Evolutionary conservation across 2,888 invertebrate genomes (phyloP).

Genomic region (Malacosoma neustria): DNA sequence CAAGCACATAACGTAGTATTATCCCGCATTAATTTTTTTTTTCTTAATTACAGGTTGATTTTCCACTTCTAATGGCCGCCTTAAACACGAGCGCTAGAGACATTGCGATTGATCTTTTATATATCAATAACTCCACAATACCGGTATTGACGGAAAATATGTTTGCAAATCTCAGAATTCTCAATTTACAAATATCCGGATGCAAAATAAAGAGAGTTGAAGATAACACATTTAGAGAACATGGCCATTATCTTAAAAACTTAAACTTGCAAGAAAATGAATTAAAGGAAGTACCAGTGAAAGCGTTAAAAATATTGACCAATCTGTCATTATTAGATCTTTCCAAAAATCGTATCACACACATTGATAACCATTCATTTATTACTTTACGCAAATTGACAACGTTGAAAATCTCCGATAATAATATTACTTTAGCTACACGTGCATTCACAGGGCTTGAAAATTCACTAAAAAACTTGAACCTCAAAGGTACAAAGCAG

Average conservation of each 20-base stretch:
- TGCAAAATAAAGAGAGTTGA: slow-evolving; percentile 84
- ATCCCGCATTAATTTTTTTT: slow-evolving; percentile 1
- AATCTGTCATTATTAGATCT: slow-evolving; percentile 88
- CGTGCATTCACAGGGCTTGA: slow-evolving; percentile 87
- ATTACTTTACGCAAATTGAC: slow-evolving; percentile 81
- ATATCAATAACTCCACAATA: slow-evolving; percentile 91
- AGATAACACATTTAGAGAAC: slow-evolving; percentile 85
- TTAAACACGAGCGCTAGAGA: slow-evolving; percentile 80
- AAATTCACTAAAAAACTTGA: slow-evolving; percentile 87
- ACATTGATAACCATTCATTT: slow-evolving; percentile 85
- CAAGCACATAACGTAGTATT: neutral
- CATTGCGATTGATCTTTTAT: slow-evolving; percentile 86
- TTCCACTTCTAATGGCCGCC: slow-evolving; percentile 81
- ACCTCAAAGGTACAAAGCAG: slow-evolving; percentile 90
- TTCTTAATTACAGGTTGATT: slow-evolving; percentile 77
- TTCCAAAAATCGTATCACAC: slow-evolving; percentile 85
- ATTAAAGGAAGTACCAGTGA: slow-evolving; percentile 84
- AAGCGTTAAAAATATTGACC: slow-evolving; percentile 78
- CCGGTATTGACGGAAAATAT: slow-evolving; percentile 78
- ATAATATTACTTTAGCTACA: slow-evolving; percentile 83
- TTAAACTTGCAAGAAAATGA: slow-evolving; percentile 91
- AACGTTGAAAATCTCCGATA: slow-evolving; percentile 90
- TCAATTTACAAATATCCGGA: slow-evolving; percentile 89
- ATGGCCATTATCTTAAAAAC: slow-evolving; percentile 86
- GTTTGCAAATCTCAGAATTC: slow-evolving; percentile 81